Evolutionary conservation across 2,888 invertebrate species (phyloP), one percentile per base, ranked within the genome.

Genomic region (Calliopum simillimum): DNA sequence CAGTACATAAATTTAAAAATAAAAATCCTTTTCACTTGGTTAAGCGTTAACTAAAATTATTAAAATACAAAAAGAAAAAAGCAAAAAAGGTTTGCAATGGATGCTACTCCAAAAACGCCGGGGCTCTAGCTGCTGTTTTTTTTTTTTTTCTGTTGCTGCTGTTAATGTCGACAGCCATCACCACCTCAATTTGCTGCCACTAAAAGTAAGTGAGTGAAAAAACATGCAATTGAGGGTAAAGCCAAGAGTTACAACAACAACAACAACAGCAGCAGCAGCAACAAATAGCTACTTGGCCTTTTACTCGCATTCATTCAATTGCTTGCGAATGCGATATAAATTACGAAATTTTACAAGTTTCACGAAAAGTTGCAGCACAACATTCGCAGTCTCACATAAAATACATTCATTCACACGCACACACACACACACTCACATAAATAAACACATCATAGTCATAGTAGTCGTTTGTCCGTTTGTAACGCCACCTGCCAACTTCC

Each of bases 401-500:
- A n/a, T n/a, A 16, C 43, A 19, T 19, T 12, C n/a, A 59, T 41
- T 14, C 58, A n/a, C 41, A 16, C 14, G 16, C 33, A n/a, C 3
- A 58, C 43, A 33, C 41, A 2, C 33, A 19, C 33, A 33, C 44
- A 61, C 11, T 43, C 43, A 61, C 23, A n/a, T 8, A 61, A 8
- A 46, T 14, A 61, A 14, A 61, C 44, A 44, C 19, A n/a, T 33
- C 33, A 33, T 33, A 33, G 33, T 33, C 33, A 8, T 33, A 33
- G 33, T 33, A 33, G 33, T 33, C 33, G 33, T 33, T 33, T 33
- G 33, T 33, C 33, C 33, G 33, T 33, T 33, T 33, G 33, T 33
- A 33, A 33, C 33, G 56, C 65, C 65, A 46, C 56, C 46, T 55
- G 46, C 65, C 65, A 21, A 56, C 56, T 55, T 66, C 65, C 65